A percentile compares a stretch with the other conserved stretches of the same genome.
These are phyloP conservation scores for Rhinichthys klamathensis DNA, from an alignment of 2,113 vertebrate species.

Conservation along the genomic window DNA sequence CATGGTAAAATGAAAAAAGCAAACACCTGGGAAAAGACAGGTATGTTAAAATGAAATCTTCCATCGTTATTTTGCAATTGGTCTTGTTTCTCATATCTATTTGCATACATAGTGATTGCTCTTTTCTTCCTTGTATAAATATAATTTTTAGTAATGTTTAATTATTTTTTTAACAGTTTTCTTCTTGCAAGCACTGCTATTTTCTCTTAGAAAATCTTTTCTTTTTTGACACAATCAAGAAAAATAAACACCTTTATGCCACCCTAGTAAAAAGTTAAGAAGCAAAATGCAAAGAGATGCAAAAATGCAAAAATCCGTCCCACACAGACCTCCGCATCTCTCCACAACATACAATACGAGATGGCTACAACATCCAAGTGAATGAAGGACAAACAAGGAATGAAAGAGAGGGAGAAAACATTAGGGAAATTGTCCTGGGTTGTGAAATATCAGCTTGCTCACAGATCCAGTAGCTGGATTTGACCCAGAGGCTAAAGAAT, in stretches of 20 bases:
- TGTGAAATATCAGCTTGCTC: constrained; percentile 39
- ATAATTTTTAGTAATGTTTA: background rate
- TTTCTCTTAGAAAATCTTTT: background rate
- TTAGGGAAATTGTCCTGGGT: constrained; percentile 36
- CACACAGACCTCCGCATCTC: constrained; percentile 42
- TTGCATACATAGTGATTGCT: background rate
- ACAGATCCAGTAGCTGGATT: constrained; percentile 44
- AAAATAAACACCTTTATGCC: constrained; percentile 1
- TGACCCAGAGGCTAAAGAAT: constrained; percentile 64
- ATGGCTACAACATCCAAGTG: constrained; percentile 49
- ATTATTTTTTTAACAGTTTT: background rate
- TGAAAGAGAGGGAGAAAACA: constrained; percentile 47
- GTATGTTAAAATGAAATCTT: background rate
- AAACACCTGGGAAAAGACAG: too few relatives aligned
- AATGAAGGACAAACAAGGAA: constrained; percentile 41
- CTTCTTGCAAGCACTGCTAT: background rate
- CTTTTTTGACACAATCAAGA: background rate
- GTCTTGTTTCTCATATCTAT: background rate
- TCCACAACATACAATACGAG: constrained; percentile 54
- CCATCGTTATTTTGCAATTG: background rate
- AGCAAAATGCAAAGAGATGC: background rate
- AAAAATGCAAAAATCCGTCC: constrained; percentile 56
- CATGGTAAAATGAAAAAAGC: too few relatives aligned
- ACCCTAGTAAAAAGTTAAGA: background rate
- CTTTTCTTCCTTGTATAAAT: background rate